phyloP scores from a whole-genome alignment of 2,113 vertebrate species.

The Notothenia rossii region DNA sequence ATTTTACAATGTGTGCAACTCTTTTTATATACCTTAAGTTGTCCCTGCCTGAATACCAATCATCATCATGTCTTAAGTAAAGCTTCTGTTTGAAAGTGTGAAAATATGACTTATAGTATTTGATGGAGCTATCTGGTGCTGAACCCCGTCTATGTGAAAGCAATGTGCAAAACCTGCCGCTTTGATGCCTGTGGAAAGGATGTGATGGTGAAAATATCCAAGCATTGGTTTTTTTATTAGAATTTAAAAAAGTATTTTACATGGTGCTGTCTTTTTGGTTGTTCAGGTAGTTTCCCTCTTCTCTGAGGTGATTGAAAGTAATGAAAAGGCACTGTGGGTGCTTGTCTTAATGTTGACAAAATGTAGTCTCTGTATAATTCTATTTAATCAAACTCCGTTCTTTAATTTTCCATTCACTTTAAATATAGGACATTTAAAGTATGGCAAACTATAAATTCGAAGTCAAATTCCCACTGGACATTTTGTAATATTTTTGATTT shows the following conservation, averaged over 20 bases:
- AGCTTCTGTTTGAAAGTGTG: not conserved
- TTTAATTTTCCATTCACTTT: not conserved
- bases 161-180: not conserved
- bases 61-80: not conserved
- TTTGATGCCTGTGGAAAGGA: not conserved
- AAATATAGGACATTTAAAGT: not conserved
- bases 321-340: not conserved
- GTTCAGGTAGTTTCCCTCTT: not conserved
- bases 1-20: not conserved
- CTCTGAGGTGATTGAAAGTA: not conserved
- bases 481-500: not conserved
- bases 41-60: too few species aligned
- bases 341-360: not conserved
- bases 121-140: not conserved
- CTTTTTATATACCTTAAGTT: too few species aligned
- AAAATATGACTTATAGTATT: rapidly evolving
- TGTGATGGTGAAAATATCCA: not conserved
- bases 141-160: not conserved
- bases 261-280: rapidly evolving
- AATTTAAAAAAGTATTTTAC: not conserved
- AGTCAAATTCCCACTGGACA: not conserved
- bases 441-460: rapidly evolving
- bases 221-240: too few species aligned
- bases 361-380: not conserved
- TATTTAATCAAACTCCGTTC: not conserved